Percentiles rank a stretch among this genome's conserved stretches.
phyloP scores from a whole-genome alignment of 2,888 invertebrate species.

The Gari tellinella region DNA sequence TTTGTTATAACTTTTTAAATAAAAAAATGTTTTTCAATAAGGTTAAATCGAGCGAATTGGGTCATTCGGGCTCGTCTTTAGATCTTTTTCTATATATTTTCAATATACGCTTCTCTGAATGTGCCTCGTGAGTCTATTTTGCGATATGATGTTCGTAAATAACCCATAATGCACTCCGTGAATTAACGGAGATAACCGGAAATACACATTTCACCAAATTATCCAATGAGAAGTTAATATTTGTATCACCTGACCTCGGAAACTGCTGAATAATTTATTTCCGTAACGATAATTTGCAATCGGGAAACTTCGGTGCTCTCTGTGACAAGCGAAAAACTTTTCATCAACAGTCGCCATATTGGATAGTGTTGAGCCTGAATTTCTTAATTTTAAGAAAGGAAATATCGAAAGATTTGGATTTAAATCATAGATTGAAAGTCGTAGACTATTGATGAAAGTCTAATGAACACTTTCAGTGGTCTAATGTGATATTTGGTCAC shows the following conservation, averaged over 20 bases:
- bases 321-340: slow-evolving; percentile 98
- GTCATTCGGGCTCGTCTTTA: too few species aligned
- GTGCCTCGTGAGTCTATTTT: too few species aligned
- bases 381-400: slow-evolving; percentile 87
- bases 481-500: slow-evolving; percentile 34
- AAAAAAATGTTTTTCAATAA: too few species aligned
- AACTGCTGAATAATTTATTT: slow-evolving; percentile 79
- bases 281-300: slow-evolving; percentile 73
- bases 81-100: too few species aligned
- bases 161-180: slow-evolving; percentile 37
- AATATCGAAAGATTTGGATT: slow-evolving; percentile 51
- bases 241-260: slow-evolving; percentile 69
- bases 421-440: slow-evolving; percentile 17
- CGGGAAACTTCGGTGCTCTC: slow-evolving; percentile 86
- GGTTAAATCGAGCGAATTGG: too few species aligned
- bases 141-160: slow-evolving; percentile 9
- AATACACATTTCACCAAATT: background rate
- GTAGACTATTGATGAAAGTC: slow-evolving; percentile 46
- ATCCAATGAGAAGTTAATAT: background rate
- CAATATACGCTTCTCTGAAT: too few species aligned
- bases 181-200: slow-evolving; percentile 9
- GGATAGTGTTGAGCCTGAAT: slow-evolving; percentile 92
- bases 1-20: too few species aligned
- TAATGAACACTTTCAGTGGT: slow-evolving; percentile 32
- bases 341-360: slow-evolving; percentile 98